Evolutionary conservation across 2,797 vertebrate species (phyloP).

Genomic region (Hydrocynus forskahlii): DNA sequence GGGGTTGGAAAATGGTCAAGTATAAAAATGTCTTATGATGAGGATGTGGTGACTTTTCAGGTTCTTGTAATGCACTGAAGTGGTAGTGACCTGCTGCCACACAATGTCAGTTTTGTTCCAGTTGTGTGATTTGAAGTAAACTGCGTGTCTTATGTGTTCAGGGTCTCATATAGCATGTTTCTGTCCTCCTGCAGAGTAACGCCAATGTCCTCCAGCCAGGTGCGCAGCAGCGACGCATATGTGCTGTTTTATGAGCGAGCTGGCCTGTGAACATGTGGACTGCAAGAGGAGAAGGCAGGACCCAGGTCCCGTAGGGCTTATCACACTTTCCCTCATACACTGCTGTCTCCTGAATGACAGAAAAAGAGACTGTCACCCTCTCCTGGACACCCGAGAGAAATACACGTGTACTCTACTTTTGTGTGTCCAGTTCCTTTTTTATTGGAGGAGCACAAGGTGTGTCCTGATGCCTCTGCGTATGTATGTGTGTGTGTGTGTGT

Average conservation of each 20-base stretch:
- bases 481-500: constrained; percentile 20
- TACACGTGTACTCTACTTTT: constrained; percentile 33
- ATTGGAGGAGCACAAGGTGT: constrained; percentile 25
- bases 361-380: constrained; percentile 38
- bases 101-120: not conserved
- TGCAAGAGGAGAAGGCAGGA: constrained; percentile 33
- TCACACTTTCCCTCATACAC: constrained; percentile 22
- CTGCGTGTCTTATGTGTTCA: not conserved
- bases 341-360: constrained; percentile 27
- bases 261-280: constrained; percentile 76
- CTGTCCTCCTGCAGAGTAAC: constrained; percentile 81
- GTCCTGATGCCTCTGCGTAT: constrained; percentile 29
- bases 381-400: constrained; percentile 49
- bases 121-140: not conserved
- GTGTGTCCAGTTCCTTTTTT: constrained; percentile 43
- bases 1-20: too few species aligned
- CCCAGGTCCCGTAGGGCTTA: constrained; percentile 23
- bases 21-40: too few species aligned
- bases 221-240: constrained; percentile 95
- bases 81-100: too few species aligned
- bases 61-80: too few species aligned
- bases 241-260: constrained; percentile 96
- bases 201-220: constrained; percentile 94
- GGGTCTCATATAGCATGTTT: not conserved
- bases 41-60: too few species aligned